Evolutionary conservation across 2,888 invertebrate species (phyloP).

Genomic region (Nomada goodeniana): DNA sequence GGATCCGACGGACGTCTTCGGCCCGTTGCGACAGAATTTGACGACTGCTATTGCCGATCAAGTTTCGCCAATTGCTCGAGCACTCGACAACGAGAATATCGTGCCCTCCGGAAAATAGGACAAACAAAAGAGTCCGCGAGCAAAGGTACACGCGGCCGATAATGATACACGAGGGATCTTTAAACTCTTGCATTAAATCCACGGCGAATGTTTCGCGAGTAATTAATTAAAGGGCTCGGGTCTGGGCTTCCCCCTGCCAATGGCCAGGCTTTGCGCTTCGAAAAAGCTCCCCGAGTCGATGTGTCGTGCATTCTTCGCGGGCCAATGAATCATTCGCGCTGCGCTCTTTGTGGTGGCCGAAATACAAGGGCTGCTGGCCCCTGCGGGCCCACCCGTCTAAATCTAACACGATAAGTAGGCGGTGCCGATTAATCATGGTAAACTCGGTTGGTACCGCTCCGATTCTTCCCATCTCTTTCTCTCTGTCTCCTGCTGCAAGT

Average conservation of each 20-base stretch:
- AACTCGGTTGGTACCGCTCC: conserved; percentile 72
- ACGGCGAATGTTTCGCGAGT: conserved; percentile 19
- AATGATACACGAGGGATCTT: conserved; percentile 32
- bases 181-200: conserved; percentile 14
- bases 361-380: conserved; percentile 71
- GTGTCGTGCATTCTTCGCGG: conserved; percentile 66
- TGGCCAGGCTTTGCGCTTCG: conserved; percentile 22
- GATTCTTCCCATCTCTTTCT: conserved; percentile 52
- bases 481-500: conserved; percentile 43
- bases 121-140: too few species aligned
- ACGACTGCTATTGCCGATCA: background rate
- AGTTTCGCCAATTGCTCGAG: too few species aligned
- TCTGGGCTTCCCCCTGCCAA: background rate
- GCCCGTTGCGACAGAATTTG: conserved; percentile 29
- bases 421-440: conserved; percentile 81
- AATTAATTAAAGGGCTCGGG: conserved; percentile 37
- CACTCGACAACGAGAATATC: too few species aligned
- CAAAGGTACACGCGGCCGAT: background rate
- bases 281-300: conserved; percentile 58
- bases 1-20: conserved; percentile 14
- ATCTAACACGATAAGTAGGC: conserved; percentile 80
- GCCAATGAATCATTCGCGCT: conserved; percentile 67
- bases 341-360: conserved; percentile 70
- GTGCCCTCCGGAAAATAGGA: too few species aligned
- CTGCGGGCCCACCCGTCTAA: conserved; percentile 72